Evolutionary conservation across 2,797 vertebrate species (phyloP), one percentile per base, ranked within the genome.

Genomic region (Spheniscus humboldti): DNA sequence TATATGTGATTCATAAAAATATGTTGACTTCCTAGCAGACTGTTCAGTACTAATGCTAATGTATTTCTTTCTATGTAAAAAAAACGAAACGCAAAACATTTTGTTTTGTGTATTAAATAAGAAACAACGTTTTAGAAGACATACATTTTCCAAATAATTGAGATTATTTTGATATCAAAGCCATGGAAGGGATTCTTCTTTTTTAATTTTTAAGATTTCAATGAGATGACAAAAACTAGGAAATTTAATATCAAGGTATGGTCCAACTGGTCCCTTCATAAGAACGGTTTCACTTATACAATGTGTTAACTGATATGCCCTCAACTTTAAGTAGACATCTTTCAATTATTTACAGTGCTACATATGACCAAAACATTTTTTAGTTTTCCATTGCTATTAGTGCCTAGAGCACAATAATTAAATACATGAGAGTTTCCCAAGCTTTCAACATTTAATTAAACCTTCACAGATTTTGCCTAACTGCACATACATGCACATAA

Each of bases 21-120:
- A 48, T 18, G 27, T 64, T 77, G 3, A 35, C 20, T 78, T 67
- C 52, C 31, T 53, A 62, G 18, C 27, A 82, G 20, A 45, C 10
- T 57, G 5, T 56, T 64, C 31, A 68, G 11, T 48, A 37, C 4
- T 50, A 79, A 5, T 66, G 20, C 1, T 64, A 82, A 68, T 30
- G 8, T 5, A 68, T 77, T 75, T 56, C 2, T 37, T 77, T 56
- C 2, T n/a, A 25, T 11, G 14, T 22, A 55, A 67, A 73, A 75
- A 52, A 47, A 8, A 2, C 0, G 11, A 64, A 83, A 10, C 4
- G 0, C 7, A 25, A 52, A 63, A 8, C 2, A 12, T 62, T 67
- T 47, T 11, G 13, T 24, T 66, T n/a, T 68, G 7, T 47, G 4
- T 30, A 28, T 69, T 87, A 24, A 69, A 79, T 43, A 37, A 28